phyloP scores from a whole-genome alignment of 2,888 invertebrate species.

The Himalopsyche kuldschensis region DNA sequence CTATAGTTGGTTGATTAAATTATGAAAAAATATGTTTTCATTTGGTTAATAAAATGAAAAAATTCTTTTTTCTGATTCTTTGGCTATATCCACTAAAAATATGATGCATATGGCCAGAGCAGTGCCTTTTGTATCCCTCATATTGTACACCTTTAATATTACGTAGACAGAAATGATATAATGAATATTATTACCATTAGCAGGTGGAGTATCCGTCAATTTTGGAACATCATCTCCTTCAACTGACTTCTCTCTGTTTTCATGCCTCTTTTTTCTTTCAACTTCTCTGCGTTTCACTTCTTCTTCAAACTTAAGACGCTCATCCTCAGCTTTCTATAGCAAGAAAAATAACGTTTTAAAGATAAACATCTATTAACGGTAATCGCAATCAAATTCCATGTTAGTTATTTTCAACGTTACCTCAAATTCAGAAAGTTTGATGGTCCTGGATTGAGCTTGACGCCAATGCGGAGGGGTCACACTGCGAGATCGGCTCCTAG shows the following conservation, averaged over 20 bases:
- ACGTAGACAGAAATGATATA: neutral
- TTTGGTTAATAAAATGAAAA: too few species aligned
- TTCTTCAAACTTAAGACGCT: constrained; percentile 63
- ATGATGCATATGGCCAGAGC: too few species aligned
- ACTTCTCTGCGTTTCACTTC: constrained; percentile 58
- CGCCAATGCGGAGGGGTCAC: constrained; percentile 95
- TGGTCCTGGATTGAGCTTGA: constrained; percentile 81
- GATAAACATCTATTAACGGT: neutral
- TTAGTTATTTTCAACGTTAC: constrained; percentile 45
- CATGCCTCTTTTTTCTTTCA: constrained; percentile 59
- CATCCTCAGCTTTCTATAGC: constrained; percentile 65
- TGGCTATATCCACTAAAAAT: too few species aligned
- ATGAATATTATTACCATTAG: neutral
- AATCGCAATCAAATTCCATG: neutral
- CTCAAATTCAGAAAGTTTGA: constrained; percentile 81
- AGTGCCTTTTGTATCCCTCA: too few species aligned
- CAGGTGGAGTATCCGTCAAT: neutral
- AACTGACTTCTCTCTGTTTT: constrained; percentile 49
- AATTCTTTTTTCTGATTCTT: too few species aligned
- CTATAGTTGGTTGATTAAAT: too few species aligned
- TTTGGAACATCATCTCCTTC: constrained; percentile 25
- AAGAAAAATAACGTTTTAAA: neutral
- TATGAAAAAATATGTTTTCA: too few species aligned
- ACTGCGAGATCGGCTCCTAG: constrained; percentile 82
- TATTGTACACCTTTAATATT: too few species aligned